phyloP scores from a whole-genome alignment of 2,888 invertebrate species.

The Cheilosia impressa region DNA sequence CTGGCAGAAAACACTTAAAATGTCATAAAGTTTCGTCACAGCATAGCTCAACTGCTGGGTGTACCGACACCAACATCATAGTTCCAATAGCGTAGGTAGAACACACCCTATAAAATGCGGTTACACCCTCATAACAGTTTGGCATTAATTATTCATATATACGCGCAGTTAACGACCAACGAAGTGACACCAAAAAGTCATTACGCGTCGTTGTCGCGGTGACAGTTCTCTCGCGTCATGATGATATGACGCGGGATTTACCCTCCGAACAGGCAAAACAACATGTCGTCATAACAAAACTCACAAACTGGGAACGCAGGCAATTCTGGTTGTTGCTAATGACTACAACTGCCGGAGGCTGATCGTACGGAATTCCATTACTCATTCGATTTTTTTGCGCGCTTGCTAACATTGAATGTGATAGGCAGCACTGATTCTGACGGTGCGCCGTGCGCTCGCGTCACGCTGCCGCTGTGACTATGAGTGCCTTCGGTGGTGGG shows the following conservation, averaged over 20 bases:
- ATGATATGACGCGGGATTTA: constrained; percentile 50
- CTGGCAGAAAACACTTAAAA: constrained; percentile 48
- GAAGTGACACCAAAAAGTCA: constrained; percentile 57
- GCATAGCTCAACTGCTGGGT: not conserved
- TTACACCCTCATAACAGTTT: constrained; percentile 44
- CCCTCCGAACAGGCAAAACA: constrained; percentile 2
- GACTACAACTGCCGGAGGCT: constrained; percentile 20
- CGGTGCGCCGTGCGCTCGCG: constrained; percentile 9
- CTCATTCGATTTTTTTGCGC: constrained; percentile 28
- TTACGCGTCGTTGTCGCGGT: constrained; percentile 48
- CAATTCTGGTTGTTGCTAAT: constrained; percentile 1
- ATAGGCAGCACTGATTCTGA: constrained; percentile 26
- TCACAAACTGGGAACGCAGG: not conserved
- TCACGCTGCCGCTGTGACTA: not conserved
- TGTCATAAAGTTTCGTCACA: constrained; percentile 25
- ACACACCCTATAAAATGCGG: constrained; percentile 22
- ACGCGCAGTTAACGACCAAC: constrained; percentile 65
- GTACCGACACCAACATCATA: constrained; percentile 13
- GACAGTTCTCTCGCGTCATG: constrained; percentile 51
- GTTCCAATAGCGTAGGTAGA: constrained; percentile 15
- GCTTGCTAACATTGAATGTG: constrained; percentile 1
- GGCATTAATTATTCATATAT: constrained; percentile 65
- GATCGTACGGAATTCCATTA: constrained; percentile 47
- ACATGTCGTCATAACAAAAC: constrained; percentile 34
- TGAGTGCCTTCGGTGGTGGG: not conserved